Conservation (phyloP, 1,140 invertebrate genomes). For the Drosophila navojoa region DNA sequence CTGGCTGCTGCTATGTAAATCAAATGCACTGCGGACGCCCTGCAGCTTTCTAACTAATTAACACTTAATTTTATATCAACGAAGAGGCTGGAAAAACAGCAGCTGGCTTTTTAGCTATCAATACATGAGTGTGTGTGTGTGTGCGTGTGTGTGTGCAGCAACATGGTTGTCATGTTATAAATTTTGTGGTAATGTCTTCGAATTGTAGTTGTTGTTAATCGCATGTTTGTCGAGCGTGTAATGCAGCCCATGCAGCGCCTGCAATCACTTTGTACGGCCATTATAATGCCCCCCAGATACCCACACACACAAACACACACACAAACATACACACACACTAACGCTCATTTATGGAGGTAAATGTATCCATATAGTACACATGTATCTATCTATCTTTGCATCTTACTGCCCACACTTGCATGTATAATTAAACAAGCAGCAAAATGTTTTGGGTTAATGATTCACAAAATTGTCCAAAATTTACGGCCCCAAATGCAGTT, state of each 20-base stretch:
- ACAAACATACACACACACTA: neutral
- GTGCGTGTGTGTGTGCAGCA: slow-evolving; percentile 16
- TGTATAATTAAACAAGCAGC: slow-evolving; percentile 74
- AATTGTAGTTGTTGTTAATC: slow-evolving; percentile 79
- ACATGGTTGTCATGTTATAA: slow-evolving; percentile 73
- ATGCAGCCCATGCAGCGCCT: slow-evolving; percentile 74
- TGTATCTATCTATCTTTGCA: slow-evolving; percentile 45
- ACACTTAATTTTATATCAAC: slow-evolving; percentile 78
- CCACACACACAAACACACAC: slow-evolving; percentile 2
- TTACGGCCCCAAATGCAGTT: slow-evolving; percentile 54
- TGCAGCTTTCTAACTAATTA: slow-evolving; percentile 80
- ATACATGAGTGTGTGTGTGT: neutral
- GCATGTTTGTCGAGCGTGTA: slow-evolving; percentile 81
- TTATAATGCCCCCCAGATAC: slow-evolving; percentile 36
- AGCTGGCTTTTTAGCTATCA: slow-evolving; percentile 49
- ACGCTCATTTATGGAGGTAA: slow-evolving; percentile 1
- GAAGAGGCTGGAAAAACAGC: slow-evolving; percentile 47
- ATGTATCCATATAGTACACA: neutral
- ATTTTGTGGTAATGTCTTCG: slow-evolving; percentile 80
- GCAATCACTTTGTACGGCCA: slow-evolving; percentile 70
- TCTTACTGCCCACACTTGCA: slow-evolving; percentile 34
- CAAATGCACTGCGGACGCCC: slow-evolving; percentile 60
- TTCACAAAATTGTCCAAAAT: slow-evolving; percentile 76
- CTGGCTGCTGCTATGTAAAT: slow-evolving; percentile 58
- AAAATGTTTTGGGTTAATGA: slow-evolving; percentile 78